Base-by-base conservation (phyloP, 1,140 invertebrate genomes). In the Grapholita molesta region DNA sequence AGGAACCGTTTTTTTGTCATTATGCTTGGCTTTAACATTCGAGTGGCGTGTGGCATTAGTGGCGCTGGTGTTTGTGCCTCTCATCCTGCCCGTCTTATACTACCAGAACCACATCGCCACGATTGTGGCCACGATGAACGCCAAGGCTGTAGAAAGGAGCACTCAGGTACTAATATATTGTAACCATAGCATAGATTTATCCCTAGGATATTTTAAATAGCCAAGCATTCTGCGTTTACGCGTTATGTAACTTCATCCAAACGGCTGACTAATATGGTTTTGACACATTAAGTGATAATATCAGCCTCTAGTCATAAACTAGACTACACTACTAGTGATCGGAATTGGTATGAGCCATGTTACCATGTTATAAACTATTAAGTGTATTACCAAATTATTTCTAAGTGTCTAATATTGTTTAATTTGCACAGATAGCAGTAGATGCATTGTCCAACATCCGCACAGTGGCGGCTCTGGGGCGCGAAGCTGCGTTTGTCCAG, bases 371-470 rank as follows among this genome's bases (percentile, higher is more conserved):
- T n/a, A n/a, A n/a, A n/a, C n/a, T n/a, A n/a, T n/a, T n/a, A n/a
- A n/a, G n/a, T n/a, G n/a, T n/a, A n/a, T n/a, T n/a, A n/a, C n/a
- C n/a, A n/a, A n/a, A n/a, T n/a, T n/a, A n/a, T n/a, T n/a, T n/a
- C n/a, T n/a, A n/a, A n/a, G n/a, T n/a, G n/a, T n/a, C n/a, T n/a
- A n/a, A n/a, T n/a, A n/a, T n/a, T n/a, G n/a, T n/a, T n/a, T n/a
- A n/a, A n/a, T n/a, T n/a, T n/a, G n/a, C 78, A 28, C 71, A 95
- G 94, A 90, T 96, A 77, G 95, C 96, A 3, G 94, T 95, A 32
- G 96, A 97, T 90, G 94, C 94, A 18, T 94, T 97, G 28, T 93
- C 93, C 21, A 96, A 96, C 78, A 94, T 97, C 4, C 88, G 95
- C 75, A 97, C 96, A 0, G 96, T 97, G 1, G 95, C 94, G 23